Evolutionary conservation across 2,888 invertebrate species (phyloP).

Genomic region (Drosophila tanythrix): DNA sequence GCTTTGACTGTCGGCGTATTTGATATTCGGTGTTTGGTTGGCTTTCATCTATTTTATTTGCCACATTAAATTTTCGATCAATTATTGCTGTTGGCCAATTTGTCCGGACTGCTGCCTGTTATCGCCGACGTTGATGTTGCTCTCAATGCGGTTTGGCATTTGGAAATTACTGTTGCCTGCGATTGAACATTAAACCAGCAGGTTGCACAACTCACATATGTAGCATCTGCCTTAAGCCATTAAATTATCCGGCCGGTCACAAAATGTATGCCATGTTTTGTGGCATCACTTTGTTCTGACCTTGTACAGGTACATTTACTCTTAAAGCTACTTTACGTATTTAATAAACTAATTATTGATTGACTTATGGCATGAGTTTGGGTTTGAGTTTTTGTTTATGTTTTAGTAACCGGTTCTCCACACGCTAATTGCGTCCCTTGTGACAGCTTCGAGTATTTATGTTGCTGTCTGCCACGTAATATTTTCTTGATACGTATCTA

Average conservation of each 20-base stretch:
- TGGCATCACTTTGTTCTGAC: not conserved
- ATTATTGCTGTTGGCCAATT: conserved; percentile 57
- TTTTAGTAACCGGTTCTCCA: not conserved
- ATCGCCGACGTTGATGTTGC: conserved; percentile 1
- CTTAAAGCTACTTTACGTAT: not conserved
- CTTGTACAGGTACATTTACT: not conserved
- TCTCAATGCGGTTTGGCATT: conserved; percentile 29
- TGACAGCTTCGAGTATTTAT: not conserved
- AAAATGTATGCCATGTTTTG: not conserved
- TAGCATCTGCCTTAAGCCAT: conserved; percentile 29
- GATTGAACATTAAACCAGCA: conserved; percentile 12
- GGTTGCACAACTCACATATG: conserved; percentile 15
- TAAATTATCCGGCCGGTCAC: no score
- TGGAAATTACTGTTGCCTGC: conserved; percentile 25
- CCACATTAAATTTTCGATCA: conserved; percentile 55
- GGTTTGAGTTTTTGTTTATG: not conserved
- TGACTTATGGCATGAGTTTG: not conserved
- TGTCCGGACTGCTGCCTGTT: conserved; percentile 16
- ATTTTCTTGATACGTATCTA: not conserved
- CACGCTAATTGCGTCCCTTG: conserved; percentile 21
- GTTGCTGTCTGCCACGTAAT: not conserved
- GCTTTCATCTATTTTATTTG: conserved; percentile 4
- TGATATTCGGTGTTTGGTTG: not conserved
- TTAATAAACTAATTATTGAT: not conserved
- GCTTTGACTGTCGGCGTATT: conserved; percentile 11